Evolutionary conservation across 1,140 invertebrate species (phyloP).

Genomic region (Halesus radiatus): DNA sequence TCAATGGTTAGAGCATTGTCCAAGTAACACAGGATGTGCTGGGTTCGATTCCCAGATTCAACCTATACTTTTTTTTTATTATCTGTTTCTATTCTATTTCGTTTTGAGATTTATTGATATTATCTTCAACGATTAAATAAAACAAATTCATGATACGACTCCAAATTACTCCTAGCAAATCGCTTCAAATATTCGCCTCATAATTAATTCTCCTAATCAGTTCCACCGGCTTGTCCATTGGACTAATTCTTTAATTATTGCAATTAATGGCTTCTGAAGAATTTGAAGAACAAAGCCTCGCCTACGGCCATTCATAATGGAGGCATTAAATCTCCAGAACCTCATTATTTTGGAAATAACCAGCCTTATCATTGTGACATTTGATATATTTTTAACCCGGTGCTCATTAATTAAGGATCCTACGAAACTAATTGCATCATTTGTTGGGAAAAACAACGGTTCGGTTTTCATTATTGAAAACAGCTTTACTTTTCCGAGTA

Average conservation of each 20-base stretch:
- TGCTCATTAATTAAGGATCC: constrained; percentile 1
- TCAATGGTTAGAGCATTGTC: too few species aligned
- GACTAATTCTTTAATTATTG: neutral
- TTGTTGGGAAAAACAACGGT: neutral
- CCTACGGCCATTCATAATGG: neutral
- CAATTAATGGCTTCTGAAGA: neutral
- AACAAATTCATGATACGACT: too few species aligned
- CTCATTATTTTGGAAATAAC: constrained; percentile 6
- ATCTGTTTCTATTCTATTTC: too few species aligned
- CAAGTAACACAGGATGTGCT: too few species aligned
- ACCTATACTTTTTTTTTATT: too few species aligned
- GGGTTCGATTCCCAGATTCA: too few species aligned
- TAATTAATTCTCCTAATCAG: neutral
- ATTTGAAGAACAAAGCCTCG: neutral
- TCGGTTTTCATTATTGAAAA: neutral
- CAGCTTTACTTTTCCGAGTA: neutral
- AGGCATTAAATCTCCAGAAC: neutral
- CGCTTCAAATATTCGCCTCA: too few species aligned
- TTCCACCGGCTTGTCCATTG: neutral
- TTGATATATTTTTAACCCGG: constrained; percentile 20
- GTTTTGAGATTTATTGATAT: too few species aligned
- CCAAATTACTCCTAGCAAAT: too few species aligned
- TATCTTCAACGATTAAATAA: too few species aligned
- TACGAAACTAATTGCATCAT: neutral
- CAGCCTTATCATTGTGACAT: neutral